Evolutionary conservation across 2,888 invertebrate species (phyloP), one percentile per base, ranked within the genome.

Genomic region (Diadegma fenestrale): DNA sequence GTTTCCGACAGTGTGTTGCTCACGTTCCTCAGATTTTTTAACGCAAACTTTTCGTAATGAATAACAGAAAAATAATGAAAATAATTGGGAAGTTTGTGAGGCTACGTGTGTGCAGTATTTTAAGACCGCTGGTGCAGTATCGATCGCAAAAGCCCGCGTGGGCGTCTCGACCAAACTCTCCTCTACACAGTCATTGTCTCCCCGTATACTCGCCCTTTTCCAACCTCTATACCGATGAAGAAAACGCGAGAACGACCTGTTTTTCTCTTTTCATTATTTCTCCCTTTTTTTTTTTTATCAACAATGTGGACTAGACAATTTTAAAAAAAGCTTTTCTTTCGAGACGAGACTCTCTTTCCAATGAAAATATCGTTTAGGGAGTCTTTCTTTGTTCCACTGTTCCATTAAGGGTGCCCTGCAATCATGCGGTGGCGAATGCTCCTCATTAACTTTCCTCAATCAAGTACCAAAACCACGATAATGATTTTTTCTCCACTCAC

Each of bases 131-230:
- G 78, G 73, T 75, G 83, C 79, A 75, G 73, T 79, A 83, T 83
- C 83, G 79, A 83, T 83, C 83, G 68, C 43, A 48, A 75, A 61
- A 61, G 64, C 19, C 45, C 73, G 79, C 69, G 79, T 79, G 68
- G 83, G 79, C 66, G 83, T 83, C 66, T 66, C 66, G 43, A 61
- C 58, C 68, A 48, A 79, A 66, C 63, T 30, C 30, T 30, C 77
- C 43, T 68, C 22, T 51, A 45, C 17, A 30, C 8, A 12, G 26
- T 63, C 79, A 72, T 82, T 82, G 82, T 82, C 63, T 17, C 48
- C 26, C 41, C 37, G 48, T 48, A 33, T 69, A 75, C 45, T 43
- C 54, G 68, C 45, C 43, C n/a, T 75, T 80, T 64, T 64, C 69
- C 68, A 63, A 63, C 30, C 63, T 5, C 17, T n/a, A 37, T 10